These are phyloP conservation scores for Aporophyla lueneburgensis DNA, from an alignment of 2,888 invertebrate species.

Conservation along the genomic window DNA sequence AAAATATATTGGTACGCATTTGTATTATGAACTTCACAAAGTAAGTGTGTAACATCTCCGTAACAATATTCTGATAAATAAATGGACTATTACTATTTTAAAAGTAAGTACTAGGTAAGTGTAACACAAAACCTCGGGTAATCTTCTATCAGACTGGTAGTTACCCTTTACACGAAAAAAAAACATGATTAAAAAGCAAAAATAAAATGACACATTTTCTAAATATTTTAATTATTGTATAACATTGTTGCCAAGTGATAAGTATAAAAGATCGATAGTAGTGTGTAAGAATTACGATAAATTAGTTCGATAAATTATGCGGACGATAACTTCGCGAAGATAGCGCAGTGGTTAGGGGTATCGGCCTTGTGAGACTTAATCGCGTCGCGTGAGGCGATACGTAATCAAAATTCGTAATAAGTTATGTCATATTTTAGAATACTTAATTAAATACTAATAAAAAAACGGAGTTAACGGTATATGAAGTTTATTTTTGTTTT, in stretches of 20 bases:
- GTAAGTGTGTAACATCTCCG: too few species aligned
- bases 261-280: conserved; percentile 26
- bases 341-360: conserved; percentile 25
- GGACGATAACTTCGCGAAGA: conserved; percentile 35
- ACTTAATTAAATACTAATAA: too few species aligned
- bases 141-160: background rate
- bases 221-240: background rate
- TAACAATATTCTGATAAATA: too few species aligned
- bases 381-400: background rate
- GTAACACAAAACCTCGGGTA: conserved; percentile 11
- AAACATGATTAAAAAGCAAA: background rate
- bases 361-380: conserved; percentile 5
- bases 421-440: conserved; percentile 8
- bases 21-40: too few species aligned
- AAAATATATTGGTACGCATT: too few species aligned
- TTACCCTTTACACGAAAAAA: background rate
- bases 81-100: too few species aligned
- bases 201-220: conserved; percentile 14
- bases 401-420: conserved; percentile 6
- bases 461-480: background rate
- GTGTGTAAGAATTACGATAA: conserved; percentile 45
- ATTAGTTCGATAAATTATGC: conserved; percentile 25
- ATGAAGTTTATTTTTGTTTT: background rate
- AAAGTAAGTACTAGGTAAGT: background rate
- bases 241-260: conserved; percentile 40